Conservation (phyloP, 2,113 vertebrate species). For the Grammomys dolichurus region DNA sequence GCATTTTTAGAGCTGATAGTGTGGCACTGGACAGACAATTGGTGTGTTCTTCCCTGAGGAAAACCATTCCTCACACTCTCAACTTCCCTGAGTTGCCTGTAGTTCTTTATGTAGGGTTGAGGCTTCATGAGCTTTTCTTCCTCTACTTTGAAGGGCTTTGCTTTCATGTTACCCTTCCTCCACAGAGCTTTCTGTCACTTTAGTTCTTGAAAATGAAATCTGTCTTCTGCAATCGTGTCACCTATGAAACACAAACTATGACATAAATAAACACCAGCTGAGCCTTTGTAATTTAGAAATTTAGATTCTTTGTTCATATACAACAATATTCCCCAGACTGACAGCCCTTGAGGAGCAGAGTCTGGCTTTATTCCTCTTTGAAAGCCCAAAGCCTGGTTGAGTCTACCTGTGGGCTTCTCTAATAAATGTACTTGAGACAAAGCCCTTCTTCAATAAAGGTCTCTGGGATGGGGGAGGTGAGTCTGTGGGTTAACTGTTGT, state of each 20-base stretch:
- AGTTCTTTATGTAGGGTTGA: neutral
- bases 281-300: neutral
- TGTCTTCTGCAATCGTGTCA: neutral
- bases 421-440: neutral
- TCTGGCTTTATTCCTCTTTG: neutral
- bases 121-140: neutral
- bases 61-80: neutral
- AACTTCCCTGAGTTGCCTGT: neutral
- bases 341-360: neutral
- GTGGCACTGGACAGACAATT: neutral
- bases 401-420: neutral
- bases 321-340: neutral
- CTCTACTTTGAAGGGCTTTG: neutral
- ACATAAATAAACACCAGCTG: neutral
- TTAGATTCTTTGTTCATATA: neutral
- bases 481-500: neutral
- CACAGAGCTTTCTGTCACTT: neutral
- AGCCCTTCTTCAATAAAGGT: neutral
- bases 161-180: neutral
- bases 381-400: neutral
- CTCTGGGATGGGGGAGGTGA: neutral
- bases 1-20: neutral
- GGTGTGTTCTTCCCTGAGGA: neutral
- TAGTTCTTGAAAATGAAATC: neutral
- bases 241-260: neutral